Evolutionary conservation across 2,888 invertebrate species (phyloP), one percentile per base, ranked within the genome.

Genomic region (Ophonus ardosiacus): DNA sequence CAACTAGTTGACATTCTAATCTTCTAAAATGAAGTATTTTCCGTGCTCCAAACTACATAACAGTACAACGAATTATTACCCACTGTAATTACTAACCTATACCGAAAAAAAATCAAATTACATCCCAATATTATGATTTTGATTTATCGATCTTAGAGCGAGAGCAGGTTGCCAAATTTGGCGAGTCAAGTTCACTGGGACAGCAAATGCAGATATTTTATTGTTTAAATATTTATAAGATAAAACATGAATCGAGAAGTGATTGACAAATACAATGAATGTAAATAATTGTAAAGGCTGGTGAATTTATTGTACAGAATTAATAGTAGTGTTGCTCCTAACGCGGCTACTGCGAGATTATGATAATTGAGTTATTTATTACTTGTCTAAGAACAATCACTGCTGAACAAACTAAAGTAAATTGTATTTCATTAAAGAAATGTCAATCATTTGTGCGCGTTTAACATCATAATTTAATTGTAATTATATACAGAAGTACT

Each of bases 1-100:
- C 71, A 74, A 74, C 71, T 43, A 18, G 71, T 43, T 74, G 71
- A 74, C 71, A 74, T 74, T 74, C 71, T 74, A 74, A 74, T 74
- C 43, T 74, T 74, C 71, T 74, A 74, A 74, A 74, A 74, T 74
- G 71, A 43, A 74, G 43, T 51, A 68, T 74, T 74, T 74, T 74
- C 71, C 40, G 10, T 40, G 40, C 71, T 17, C 71, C 18, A 18
- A 18, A 74, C 40, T 74, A 74, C 71, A 43, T 68, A 68, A 68
- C 68, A 68, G 68, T 68, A 68, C 68, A 18, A 15, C 38, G 6
- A 31, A 31, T 68, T 31, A 68, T 68, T 68, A 68, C 68, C 24
- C 24, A 31, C 24, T 38, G 21, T 21, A 63, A 10, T 21, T 63
- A 63, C 17, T 21, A 63, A 24, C 7, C 0, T 18, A 63, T 38